phyloP scores from a whole-genome alignment of 2,113 vertebrate genomes.

The Seriola dumerili region DNA sequence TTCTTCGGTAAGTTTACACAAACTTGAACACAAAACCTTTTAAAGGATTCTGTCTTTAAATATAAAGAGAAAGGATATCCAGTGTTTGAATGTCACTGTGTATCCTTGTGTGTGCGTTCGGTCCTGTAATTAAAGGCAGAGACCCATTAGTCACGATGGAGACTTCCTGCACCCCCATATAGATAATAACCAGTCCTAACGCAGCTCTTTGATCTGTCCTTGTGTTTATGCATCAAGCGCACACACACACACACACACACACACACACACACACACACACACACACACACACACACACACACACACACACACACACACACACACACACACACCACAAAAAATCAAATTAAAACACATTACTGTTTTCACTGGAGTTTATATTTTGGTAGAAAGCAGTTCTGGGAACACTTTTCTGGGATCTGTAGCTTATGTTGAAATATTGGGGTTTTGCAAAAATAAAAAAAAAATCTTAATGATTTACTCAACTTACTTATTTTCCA shows the following conservation, averaged over 20 bases:
- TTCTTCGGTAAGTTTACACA: neutral
- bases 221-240: slow-evolving; percentile 30
- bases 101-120: neutral
- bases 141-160: slow-evolving; percentile 61
- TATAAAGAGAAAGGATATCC: neutral
- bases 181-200: slow-evolving; percentile 63
- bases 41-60: neutral
- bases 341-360: slow-evolving; percentile 27
- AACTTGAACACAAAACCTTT: slow-evolving; percentile 13
- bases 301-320: slow-evolving; percentile 16
- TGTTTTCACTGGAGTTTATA: slow-evolving; percentile 18
- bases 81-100: neutral
- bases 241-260: slow-evolving; percentile 14
- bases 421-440: neutral
- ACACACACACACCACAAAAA: slow-evolving; percentile 8
- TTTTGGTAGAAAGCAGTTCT: slow-evolving; percentile 4
- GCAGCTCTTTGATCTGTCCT: slow-evolving; percentile 65
- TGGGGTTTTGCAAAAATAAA: neutral
- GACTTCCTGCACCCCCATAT: slow-evolving; percentile 70
- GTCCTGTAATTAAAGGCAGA: slow-evolving; percentile 64
- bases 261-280: slow-evolving; percentile 10
- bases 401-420: neutral
- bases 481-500: neutral
- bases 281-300: slow-evolving; percentile 9
- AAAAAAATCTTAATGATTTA: neutral